Conservation (phyloP, 2,113 vertebrate species). For the Abramis brama region DNA sequence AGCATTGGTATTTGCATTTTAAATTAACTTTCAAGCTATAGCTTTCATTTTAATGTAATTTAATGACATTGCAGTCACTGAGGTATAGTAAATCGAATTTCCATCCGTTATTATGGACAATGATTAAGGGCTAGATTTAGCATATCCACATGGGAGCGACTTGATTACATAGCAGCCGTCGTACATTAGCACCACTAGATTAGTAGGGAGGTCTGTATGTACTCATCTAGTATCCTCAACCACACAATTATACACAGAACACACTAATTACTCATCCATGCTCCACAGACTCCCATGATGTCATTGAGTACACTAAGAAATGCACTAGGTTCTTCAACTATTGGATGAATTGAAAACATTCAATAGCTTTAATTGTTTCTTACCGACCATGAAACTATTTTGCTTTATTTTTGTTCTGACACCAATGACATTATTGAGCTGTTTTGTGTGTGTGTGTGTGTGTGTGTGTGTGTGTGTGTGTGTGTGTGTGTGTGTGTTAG, state of each 20-base stretch:
- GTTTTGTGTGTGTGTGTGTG: too few species aligned
- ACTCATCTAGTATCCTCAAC: constrained; percentile 5
- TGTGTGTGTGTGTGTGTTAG: too few species aligned
- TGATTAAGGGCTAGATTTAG: constrained; percentile 51
- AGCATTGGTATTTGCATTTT: neutral
- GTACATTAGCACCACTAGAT: constrained; percentile 40
- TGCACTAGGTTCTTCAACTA: neutral
- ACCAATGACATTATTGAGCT: neutral
- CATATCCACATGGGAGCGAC: constrained; percentile 27
- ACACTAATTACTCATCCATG: constrained; percentile 29
- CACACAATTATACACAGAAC: constrained; percentile 39
- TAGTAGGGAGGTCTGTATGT: constrained; percentile 40
- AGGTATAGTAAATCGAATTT: constrained; percentile 40
- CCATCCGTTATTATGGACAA: constrained; percentile 44
- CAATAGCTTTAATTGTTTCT: neutral
- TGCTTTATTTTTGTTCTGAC: neutral
- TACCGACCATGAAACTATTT: neutral
- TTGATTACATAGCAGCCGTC: constrained; percentile 49
- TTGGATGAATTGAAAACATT: neutral
- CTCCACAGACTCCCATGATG: neutral
- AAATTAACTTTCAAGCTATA: constrained; percentile 8
- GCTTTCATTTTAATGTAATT: constrained; percentile 11
- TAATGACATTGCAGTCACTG: constrained; percentile 22
- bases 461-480: too few species aligned
- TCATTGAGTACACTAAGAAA: neutral